Base-by-base conservation (phyloP, 2,113 vertebrate species). In the Mobula hypostoma region DNA sequence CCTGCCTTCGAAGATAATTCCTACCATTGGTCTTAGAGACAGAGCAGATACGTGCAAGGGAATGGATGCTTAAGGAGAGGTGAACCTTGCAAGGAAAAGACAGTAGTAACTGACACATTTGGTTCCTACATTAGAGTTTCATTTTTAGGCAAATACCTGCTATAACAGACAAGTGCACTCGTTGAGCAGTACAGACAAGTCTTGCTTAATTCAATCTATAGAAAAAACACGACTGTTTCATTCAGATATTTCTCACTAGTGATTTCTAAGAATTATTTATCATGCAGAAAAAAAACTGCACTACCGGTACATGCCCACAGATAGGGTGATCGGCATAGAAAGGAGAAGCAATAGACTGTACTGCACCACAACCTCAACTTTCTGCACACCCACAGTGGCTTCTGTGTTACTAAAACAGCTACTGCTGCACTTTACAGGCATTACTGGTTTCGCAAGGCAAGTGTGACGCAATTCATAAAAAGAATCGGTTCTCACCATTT, bases 231-330 rank as follows among this genome's bases (percentile, higher is more conserved):
- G n/a, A 88, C 1, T 32, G 61, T 88, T 88, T 63, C 85, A 90
- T 32, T 68, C 85, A 90, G 7, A 32, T 66, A 63, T 66, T 68
- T 17, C 66, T 24, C 7, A n/a, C 85, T 66, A 27, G 2, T 90
- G 85, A 90, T 90, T 90, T 90, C 85, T 66, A 90, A 90, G 85
- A 90, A 90, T 90, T 90, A 88, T 87, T 61, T n/a, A 27, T 88
- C 85, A 88, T n/a, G 17, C 19, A 74, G 72, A 66, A 63, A 90
- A 87, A 66, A 12, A 61, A 36, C 61, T 68, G 27, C 11, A n/a
- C 58, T 79, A 63, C 83, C 58, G 83, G 29, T 61, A 29, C 58
- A 5, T n/a, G n/a, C 7, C 85, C 85, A 90, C 85, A 90, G 85
- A 90, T 63, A 88, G 2, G 77, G 61, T 66, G 85, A 32, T 90